Conservation (phyloP, 2,888 invertebrate genomes). For the Herminia tarsipennalis region DNA sequence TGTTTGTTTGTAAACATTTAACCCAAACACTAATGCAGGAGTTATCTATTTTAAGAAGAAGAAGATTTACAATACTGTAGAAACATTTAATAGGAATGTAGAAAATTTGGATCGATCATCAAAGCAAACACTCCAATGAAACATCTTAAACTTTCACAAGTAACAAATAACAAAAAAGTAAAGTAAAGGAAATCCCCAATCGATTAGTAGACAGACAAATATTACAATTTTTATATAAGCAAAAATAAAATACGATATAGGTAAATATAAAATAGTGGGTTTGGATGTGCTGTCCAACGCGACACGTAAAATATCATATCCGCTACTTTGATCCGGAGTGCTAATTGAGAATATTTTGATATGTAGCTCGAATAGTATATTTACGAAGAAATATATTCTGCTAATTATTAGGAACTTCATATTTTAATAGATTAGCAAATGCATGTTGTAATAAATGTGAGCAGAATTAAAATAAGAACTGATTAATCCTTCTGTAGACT, state of each 20-base stretch:
- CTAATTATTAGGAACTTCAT: slow-evolving; percentile 3
- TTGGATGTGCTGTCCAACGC: slow-evolving; percentile 19
- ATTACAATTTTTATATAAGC: neutral
- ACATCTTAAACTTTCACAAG: no score
- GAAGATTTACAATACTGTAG: no score
- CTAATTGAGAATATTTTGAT: slow-evolving; percentile 38
- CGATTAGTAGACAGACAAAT: neutral
- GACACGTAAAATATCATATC: slow-evolving; percentile 45
- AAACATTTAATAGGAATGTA: no score
- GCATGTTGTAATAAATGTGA: neutral
- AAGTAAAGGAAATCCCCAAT: neutral
- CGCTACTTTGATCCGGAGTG: slow-evolving; percentile 40
- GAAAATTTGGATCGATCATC: no score
- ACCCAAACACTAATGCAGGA: no score
- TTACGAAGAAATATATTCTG: slow-evolving; percentile 27
- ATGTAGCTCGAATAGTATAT: slow-evolving; percentile 29
- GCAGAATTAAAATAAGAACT: neutral
- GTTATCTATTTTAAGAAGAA: no score
- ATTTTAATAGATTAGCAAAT: neutral
- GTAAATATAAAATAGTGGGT: slow-evolving; percentile 10
- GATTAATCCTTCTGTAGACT: no score
- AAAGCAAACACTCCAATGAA: no score
- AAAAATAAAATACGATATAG: slow-evolving; percentile 9
- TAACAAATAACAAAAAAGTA: neutral
- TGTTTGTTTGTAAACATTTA: no score